These are phyloP conservation scores for Erynnis tages DNA, from an alignment of 2,888 invertebrate species.

Conservation along the genomic window DNA sequence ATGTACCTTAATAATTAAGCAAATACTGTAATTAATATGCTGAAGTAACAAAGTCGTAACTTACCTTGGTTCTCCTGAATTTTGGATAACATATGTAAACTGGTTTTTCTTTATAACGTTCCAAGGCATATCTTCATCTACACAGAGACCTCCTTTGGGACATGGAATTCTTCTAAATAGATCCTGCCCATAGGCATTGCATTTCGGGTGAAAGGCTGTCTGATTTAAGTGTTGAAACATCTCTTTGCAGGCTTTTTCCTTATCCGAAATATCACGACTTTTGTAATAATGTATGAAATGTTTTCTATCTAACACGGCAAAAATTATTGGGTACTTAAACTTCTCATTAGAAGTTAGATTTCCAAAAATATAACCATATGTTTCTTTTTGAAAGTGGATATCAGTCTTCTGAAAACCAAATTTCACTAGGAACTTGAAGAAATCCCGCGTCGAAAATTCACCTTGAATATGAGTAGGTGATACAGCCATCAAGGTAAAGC, in stretches of 20 bases:
- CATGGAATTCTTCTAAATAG: constrained; percentile 94
- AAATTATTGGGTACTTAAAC: constrained; percentile 86
- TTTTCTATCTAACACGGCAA: constrained; percentile 94
- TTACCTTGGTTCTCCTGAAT: constrained; percentile 94
- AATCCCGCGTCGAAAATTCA: constrained; percentile 81
- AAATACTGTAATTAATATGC: too few relatives aligned
- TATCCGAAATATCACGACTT: constrained; percentile 83
- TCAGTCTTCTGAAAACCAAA: constrained; percentile 99
- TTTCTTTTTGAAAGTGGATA: constrained; percentile 90
- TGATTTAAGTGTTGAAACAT: constrained; percentile 94
- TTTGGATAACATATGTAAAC: constrained; percentile 96
- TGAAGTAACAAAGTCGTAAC: constrained; percentile 1
- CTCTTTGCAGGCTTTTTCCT: constrained; percentile 88
- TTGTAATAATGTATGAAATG: constrained; percentile 95
- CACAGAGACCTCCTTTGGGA: constrained; percentile 86
- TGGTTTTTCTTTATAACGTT: constrained; percentile 94
- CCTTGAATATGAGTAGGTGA: constrained; percentile 66
- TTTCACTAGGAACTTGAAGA: constrained; percentile 95
- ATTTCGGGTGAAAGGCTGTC: constrained; percentile 92
- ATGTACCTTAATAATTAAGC: too few relatives aligned
- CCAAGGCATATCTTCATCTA: constrained; percentile 92
- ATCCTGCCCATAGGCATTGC: constrained; percentile 88
- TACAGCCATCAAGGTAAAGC: constrained; percentile 46
- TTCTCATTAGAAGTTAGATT: constrained; percentile 90
- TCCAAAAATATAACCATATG: constrained; percentile 97